These are phyloP conservation scores for Sebastes minor DNA, from an alignment of 2,797 vertebrate species.

Conservation along the genomic window DNA sequence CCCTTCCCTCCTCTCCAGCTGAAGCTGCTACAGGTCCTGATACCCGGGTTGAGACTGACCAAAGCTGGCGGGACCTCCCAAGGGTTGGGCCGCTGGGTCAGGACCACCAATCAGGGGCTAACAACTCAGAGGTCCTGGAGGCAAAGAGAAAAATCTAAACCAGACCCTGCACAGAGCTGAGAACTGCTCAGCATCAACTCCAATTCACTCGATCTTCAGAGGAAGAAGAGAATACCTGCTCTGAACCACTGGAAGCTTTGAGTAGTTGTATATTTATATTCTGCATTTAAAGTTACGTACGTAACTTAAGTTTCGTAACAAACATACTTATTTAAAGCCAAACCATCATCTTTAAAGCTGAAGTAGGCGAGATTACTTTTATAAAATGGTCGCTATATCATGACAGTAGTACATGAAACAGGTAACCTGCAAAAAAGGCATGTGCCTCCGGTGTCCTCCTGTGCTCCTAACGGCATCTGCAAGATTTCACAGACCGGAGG, in stretches of 20 bases:
- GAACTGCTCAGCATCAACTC: neutral
- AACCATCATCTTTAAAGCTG: too few relatives aligned
- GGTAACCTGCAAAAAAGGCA: too few relatives aligned
- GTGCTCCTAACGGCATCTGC: too few relatives aligned
- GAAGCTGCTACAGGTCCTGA: slow-evolving; percentile 2
- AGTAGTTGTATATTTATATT: neutral
- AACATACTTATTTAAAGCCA: too few relatives aligned
- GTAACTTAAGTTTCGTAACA: too few relatives aligned
- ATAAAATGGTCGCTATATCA: too few relatives aligned
- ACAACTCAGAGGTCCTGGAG: slow-evolving; percentile 21
- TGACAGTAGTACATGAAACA: too few relatives aligned
- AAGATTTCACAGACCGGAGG: too few relatives aligned
- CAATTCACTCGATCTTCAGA: neutral
- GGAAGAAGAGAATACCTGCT: neutral
- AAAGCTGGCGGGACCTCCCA: slow-evolving; percentile 23
- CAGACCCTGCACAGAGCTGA: neutral
- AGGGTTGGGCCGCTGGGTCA: slow-evolving; percentile 7
- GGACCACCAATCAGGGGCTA: slow-evolving; percentile 38
- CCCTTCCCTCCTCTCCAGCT: neutral
- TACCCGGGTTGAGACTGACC: slow-evolving; percentile 13
- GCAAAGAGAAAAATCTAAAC: slow-evolving; percentile 11
- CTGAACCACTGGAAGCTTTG: neutral
- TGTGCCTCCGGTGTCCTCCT: too few relatives aligned
- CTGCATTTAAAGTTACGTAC: neutral
- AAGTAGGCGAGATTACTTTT: too few relatives aligned